These are phyloP conservation scores for Haemorhous mexicanus DNA, from an alignment of 2,113 vertebrate species.

Conservation along the genomic window DNA sequence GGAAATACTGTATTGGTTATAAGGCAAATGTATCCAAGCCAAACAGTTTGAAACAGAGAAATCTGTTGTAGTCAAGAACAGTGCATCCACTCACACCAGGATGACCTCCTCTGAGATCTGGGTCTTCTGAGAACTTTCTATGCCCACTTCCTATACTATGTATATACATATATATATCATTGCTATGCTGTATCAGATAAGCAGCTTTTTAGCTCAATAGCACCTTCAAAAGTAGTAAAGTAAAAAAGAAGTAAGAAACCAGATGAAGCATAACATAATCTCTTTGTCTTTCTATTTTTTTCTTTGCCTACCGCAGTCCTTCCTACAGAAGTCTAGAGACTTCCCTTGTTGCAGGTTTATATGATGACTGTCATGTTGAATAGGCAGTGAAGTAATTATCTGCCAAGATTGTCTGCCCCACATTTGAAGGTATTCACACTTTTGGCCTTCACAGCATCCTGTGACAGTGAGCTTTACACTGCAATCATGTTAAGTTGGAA, in stretches of 20 bases:
- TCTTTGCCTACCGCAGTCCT: neutral
- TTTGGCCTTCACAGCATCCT: neutral
- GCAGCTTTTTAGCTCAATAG: neutral
- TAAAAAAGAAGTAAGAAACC: neutral
- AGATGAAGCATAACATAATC: neutral
- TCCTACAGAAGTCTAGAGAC: neutral
- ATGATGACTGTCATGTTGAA: neutral
- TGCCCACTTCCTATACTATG: neutral
- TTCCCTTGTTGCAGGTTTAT: neutral
- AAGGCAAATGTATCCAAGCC: neutral
- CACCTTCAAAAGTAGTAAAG: neutral
- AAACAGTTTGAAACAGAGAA: neutral
- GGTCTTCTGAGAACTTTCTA: neutral
- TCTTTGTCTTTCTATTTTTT: neutral
- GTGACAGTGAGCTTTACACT: neutral
- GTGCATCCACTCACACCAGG: neutral
- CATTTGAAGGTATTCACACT: neutral
- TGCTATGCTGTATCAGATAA: neutral
- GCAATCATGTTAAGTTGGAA: neutral
- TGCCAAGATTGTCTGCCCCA: neutral
- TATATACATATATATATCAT: neutral
- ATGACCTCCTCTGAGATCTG: neutral
- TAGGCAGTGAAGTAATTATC: constrained; percentile 2
- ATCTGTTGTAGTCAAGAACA: neutral
- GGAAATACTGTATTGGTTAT: neutral